A percentile compares a stretch with the other conserved stretches of the same genome.
Evolutionary conservation across 2,113 vertebrate species (phyloP).

Genomic region (Brachionichthys hirsutus): DNA sequence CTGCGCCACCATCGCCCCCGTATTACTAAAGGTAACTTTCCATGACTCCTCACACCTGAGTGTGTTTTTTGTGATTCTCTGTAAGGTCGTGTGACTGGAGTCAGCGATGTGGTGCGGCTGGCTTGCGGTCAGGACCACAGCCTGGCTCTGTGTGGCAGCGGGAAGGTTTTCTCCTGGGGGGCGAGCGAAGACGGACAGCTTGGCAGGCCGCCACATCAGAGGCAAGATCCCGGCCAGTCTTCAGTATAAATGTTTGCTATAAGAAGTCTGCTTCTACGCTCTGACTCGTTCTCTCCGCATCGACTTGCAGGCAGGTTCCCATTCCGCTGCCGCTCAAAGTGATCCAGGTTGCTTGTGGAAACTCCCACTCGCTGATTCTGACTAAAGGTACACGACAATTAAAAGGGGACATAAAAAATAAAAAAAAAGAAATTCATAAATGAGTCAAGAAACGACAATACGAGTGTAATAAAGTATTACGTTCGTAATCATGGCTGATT

Average conservation of each 20-base stretch:
- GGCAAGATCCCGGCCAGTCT: conserved; percentile 60
- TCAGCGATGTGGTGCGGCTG: conserved; percentile 73
- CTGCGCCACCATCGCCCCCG: too few species aligned
- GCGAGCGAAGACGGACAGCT: conserved; percentile 86
- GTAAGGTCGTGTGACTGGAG: conserved; percentile 49
- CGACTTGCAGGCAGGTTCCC: conserved; percentile 78
- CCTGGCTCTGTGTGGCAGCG: conserved; percentile 86
- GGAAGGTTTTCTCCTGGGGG: conserved; percentile 92
- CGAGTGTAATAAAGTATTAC: too few species aligned
- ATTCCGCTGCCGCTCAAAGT: conserved; percentile 82
- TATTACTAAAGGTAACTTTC: too few species aligned
- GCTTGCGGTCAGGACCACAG: conserved; percentile 91
- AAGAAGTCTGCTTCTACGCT: neutral
- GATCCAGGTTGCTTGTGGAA: conserved; percentile 90
- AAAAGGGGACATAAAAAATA: neutral
- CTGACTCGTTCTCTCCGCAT: neutral
- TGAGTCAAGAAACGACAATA: too few species aligned
- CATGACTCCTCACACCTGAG: too few species aligned
- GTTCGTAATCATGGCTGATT: too few species aligned
- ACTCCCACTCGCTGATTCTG: conserved; percentile 87
- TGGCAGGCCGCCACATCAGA: conserved; percentile 74
- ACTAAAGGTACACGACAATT: conserved; percentile 81
- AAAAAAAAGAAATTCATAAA: neutral
- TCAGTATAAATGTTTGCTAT: neutral
- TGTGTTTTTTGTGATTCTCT: conserved; percentile 1